phyloP scores from a whole-genome alignment of 1,140 invertebrate genomes.

The Monomorium pharaonis region DNA sequence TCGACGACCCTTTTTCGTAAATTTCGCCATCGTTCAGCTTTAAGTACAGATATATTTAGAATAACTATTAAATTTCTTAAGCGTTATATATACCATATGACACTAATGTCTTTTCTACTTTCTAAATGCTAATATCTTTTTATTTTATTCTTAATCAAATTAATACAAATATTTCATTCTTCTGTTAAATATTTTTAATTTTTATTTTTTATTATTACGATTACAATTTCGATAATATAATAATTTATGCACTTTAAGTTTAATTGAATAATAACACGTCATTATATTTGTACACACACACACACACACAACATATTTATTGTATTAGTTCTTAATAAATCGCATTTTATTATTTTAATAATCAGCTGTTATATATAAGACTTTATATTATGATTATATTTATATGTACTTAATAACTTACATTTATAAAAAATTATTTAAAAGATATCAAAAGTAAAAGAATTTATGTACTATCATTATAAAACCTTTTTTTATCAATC shows the following conservation, averaged over 20 bases:
- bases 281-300: background rate
- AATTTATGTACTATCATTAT: background rate
- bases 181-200: background rate
- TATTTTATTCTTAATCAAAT: background rate
- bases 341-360: no score
- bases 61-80: background rate
- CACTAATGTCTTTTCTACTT: no score
- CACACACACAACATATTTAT: background rate
- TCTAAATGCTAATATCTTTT: background rate
- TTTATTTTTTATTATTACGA: background rate
- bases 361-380: background rate
- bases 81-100: background rate
- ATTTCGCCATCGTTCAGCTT: background rate
- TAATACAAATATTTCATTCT: background rate
- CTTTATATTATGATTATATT: background rate
- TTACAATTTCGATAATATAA: background rate
- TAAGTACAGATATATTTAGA: slow-evolving; percentile 10
- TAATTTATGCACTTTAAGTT: no score
- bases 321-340: no score
- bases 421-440: background rate
- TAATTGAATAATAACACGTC: no score
- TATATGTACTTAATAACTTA: background rate
- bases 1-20: background rate
- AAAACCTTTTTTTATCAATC: background rate
- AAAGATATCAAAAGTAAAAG: background rate